A percentile compares a stretch with the other conserved stretches of the same genome.
phyloP scores from a whole-genome alignment of 1,140 invertebrate species.

The Asbolus verrucosus region DNA sequence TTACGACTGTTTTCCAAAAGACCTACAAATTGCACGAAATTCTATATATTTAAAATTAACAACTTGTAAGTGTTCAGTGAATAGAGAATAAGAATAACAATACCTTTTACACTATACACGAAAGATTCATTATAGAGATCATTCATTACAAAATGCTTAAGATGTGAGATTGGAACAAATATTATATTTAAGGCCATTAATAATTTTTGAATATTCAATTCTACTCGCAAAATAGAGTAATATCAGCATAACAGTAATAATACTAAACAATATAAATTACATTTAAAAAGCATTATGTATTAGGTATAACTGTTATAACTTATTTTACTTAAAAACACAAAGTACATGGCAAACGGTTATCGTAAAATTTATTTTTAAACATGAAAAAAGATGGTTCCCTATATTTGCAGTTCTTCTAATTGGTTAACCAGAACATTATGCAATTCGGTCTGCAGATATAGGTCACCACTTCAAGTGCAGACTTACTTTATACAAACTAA shows the following conservation, averaged over 20 bases:
- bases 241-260: constrained; percentile 3
- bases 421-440: not conserved
- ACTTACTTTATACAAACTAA: not conserved
- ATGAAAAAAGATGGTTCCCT: not conserved
- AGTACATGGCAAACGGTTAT: no score
- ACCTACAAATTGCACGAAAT: no score
- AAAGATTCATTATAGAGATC: constrained; percentile 34
- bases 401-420: not conserved
- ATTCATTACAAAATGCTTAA: constrained; percentile 23
- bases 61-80: not conserved
- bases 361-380: no score
- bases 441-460: constrained; percentile 20
- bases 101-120: constrained; percentile 9
- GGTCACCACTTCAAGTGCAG: constrained; percentile 7
- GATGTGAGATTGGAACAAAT: constrained; percentile 7
- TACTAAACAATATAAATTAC: constrained; percentile 13
- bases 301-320: no score
- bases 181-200: constrained; percentile 25
- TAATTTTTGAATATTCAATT: not conserved
- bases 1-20: no score
- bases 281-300: constrained; percentile 16
- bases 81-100: not conserved
- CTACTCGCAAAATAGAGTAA: constrained; percentile 13
- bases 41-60: constrained; percentile 16
- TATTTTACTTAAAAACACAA: no score